A percentile compares a stretch with the other conserved stretches of the same genome.
Conservation (phyloP, 53 echinoderm and acorn worm genomes). For the Actinopyga echinites region DNA sequence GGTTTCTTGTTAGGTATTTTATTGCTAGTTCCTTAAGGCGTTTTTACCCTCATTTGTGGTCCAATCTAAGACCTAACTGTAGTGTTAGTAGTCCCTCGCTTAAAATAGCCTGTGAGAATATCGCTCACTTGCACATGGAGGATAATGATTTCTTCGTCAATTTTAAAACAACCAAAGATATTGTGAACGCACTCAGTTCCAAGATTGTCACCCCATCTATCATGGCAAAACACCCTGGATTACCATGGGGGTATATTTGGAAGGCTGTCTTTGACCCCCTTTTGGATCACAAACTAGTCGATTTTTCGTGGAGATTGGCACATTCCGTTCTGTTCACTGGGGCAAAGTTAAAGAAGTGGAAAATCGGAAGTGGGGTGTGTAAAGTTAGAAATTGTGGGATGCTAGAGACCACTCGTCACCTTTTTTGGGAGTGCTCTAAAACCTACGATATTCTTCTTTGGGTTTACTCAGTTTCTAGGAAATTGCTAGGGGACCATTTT, state of each 20-base stretch:
- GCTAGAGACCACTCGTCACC: slow-evolving; percentile 11
- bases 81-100: background rate
- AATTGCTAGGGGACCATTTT: background rate
- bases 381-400: background rate
- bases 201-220: background rate
- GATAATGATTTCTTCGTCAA: background rate
- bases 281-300: slow-evolving; percentile 18
- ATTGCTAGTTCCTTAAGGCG: slow-evolving; percentile 5
- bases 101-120: background rate
- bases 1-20: slow-evolving; percentile 20
- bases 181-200: too few species aligned
- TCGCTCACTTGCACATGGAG: background rate
- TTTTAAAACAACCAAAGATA: background rate
- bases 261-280: background rate
- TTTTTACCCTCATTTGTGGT: background rate
- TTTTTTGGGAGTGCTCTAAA: slow-evolving; percentile 33
- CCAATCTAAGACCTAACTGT: slow-evolving; percentile 28
- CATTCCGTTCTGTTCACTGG: slow-evolving; percentile 12
- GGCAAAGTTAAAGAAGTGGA: slow-evolving; percentile 30
- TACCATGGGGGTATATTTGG: background rate
- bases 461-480: background rate
- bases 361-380: slow-evolving; percentile 22
- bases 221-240: background rate
- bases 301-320: background rate
- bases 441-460: slow-evolving; percentile 13